Evolutionary conservation across 2,113 vertebrate genomes (phyloP).

Genomic region (Dascyllus trimaculatus): DNA sequence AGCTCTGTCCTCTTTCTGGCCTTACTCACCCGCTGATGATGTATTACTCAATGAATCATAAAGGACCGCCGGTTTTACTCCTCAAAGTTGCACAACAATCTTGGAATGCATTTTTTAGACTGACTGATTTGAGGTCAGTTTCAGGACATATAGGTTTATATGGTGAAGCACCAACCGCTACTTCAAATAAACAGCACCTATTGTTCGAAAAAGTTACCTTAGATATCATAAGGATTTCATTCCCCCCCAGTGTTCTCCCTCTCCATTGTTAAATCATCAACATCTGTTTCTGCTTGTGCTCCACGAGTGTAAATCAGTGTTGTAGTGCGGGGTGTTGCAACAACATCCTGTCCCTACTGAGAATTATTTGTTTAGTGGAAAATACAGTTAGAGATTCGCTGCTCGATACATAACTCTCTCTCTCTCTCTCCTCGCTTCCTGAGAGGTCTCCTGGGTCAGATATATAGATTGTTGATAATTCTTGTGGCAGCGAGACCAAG

Average conservation of each 20-base stretch:
- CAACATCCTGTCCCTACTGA: conserved; percentile 75
- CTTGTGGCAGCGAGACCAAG: conserved; percentile 10
- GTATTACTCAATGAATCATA: conserved; percentile 15
- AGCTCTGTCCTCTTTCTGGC: conserved; percentile 41
- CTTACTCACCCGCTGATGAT: conserved; percentile 29
- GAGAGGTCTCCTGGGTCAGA: conserved; percentile 56
- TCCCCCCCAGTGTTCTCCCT: conserved; percentile 20
- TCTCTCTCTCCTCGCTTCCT: conserved; percentile 53
- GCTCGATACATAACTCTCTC: conserved; percentile 46
- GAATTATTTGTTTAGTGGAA: conserved; percentile 70
- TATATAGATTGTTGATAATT: conserved; percentile 58
- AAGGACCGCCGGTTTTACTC: conserved; percentile 26
- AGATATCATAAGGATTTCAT: conserved; percentile 2
- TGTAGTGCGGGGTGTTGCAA: conserved; percentile 65
- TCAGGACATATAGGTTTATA: conserved; percentile 15
- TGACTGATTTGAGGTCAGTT: conserved; percentile 32
- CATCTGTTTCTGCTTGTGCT: conserved; percentile 71
- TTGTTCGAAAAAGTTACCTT: conserved; percentile 13
- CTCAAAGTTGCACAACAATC: conserved; percentile 52
- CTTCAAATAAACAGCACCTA: conserved; percentile 23
- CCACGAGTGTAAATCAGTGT: conserved; percentile 55
- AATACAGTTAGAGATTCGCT: conserved; percentile 50
- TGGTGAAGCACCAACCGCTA: neutral
- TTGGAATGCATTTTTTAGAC: conserved; percentile 9
- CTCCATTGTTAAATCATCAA: conserved; percentile 53